Evolutionary conservation across 2,113 vertebrate species (phyloP).

Genomic region (Labeo catla): DNA sequence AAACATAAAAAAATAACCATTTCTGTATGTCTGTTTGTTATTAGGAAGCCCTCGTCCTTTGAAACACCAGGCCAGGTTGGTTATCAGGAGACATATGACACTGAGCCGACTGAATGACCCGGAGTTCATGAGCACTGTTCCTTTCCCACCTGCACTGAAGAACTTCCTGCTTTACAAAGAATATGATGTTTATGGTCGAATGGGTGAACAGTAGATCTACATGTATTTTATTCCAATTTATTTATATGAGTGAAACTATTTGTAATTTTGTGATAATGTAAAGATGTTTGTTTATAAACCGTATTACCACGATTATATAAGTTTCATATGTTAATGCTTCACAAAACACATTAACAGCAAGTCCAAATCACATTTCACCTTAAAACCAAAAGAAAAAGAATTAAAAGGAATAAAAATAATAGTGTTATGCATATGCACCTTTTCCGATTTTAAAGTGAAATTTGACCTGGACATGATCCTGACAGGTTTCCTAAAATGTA

Average conservation of each 20-base stretch:
- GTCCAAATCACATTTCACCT: not conserved
- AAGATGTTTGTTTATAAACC: not conserved
- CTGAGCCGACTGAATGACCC: slow-evolving; percentile 74
- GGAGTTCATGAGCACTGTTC: slow-evolving; percentile 70
- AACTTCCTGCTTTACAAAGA: slow-evolving; percentile 84
- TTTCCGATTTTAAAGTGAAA: not conserved
- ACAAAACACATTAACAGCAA: not conserved
- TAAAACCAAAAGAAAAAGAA: not conserved
- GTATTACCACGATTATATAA: not conserved
- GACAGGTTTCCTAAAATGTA: not conserved
- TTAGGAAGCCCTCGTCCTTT: slow-evolving; percentile 83
- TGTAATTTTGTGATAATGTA: not conserved
- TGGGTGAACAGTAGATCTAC: not conserved
- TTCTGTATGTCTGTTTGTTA: slow-evolving; percentile 5
- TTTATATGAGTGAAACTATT: not conserved
- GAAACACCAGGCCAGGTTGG: slow-evolving; percentile 85
- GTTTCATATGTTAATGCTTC: not conserved
- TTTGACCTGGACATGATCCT: not conserved
- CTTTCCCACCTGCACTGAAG: slow-evolving; percentile 78
- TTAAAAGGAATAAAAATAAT: no score
- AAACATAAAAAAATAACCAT: not conserved
- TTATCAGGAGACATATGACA: slow-evolving; percentile 80
- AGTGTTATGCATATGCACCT: not conserved
- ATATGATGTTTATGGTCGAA: slow-evolving; percentile 72
- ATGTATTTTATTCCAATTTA: not conserved